Percentiles rank a stretch among this genome's conserved stretches.
phyloP scores from a whole-genome alignment of 2,113 vertebrate species.

The Rafetus swinhoei region DNA sequence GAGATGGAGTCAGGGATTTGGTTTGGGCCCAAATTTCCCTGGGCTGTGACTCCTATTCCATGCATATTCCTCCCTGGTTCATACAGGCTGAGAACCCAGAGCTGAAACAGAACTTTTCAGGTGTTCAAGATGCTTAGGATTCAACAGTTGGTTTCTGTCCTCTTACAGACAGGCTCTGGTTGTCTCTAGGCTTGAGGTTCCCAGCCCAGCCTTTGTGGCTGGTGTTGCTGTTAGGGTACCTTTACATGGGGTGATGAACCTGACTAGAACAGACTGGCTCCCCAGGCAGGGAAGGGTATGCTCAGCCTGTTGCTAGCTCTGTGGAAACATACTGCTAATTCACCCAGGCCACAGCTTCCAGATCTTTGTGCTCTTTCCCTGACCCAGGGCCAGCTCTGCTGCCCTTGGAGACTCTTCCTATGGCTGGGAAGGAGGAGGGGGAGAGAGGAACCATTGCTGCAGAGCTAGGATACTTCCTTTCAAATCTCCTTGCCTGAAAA shows the following conservation, averaged over 20 bases:
- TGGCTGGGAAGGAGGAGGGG: background rate
- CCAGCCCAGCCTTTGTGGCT: background rate
- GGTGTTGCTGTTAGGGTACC: background rate
- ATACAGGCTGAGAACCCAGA: background rate
- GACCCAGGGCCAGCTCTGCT: constrained; percentile 3
- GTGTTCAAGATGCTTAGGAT: background rate
- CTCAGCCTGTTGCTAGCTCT: background rate
- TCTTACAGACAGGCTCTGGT: background rate
- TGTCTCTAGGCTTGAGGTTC: background rate
- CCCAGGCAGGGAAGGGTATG: background rate
- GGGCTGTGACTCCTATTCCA: background rate
- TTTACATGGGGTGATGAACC: background rate
- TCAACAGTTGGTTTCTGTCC: background rate
- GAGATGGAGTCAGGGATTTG: background rate
- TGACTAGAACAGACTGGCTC: background rate
- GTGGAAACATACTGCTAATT: background rate
- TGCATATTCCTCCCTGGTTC: background rate
- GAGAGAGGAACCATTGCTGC: background rate
- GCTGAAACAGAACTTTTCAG: background rate
- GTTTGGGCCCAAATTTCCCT: background rate
- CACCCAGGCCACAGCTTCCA: background rate
- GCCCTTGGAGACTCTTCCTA: background rate
- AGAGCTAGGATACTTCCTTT: background rate
- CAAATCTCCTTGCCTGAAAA: background rate
- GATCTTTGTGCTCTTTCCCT: background rate